Evolutionary conservation across 2,888 invertebrate genomes (phyloP).

Genomic region (Pasiphila rectangulata): DNA sequence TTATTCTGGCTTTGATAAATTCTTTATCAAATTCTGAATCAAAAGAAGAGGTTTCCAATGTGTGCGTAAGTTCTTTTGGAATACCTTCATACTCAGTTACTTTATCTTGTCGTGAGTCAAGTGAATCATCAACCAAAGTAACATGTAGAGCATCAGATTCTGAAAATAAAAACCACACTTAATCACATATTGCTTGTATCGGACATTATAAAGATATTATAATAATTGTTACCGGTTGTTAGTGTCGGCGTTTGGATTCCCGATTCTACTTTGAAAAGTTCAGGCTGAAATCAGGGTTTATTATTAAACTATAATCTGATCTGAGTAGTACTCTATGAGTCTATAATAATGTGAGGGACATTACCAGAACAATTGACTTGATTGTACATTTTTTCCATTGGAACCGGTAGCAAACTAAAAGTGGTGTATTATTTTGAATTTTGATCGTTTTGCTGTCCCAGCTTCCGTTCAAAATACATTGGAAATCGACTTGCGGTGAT

Average conservation of each 20-base stretch:
- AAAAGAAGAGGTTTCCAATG: conserved; percentile 24
- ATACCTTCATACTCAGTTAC: conserved; percentile 21
- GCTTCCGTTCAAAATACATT: conserved; percentile 75
- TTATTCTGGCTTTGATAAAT: conserved; percentile 39
- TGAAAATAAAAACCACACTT: conserved; percentile 25
- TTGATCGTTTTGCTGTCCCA: conserved; percentile 63
- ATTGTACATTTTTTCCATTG: conserved; percentile 62
- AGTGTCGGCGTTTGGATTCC: background rate
- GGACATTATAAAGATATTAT: background rate
- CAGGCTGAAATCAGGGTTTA: conserved; percentile 29
- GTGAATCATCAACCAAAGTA: conserved; percentile 29
- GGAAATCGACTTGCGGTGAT: conserved; percentile 81
- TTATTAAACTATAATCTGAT: background rate
- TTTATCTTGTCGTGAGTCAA: conserved; percentile 34
- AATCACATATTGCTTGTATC: background rate
- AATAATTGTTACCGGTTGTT: too few species aligned
- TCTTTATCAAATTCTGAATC: conserved; percentile 34
- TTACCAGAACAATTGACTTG: conserved; percentile 39
- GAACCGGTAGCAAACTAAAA: conserved; percentile 64
- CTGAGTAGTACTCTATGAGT: too few species aligned
- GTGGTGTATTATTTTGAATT: conserved; percentile 67
- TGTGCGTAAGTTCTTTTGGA: conserved; percentile 19
- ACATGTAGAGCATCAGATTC: conserved; percentile 38
- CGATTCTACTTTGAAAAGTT: conserved; percentile 26
- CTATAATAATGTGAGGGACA: background rate